These are phyloP conservation scores for Muntiacus muntjak DNA, from an alignment of 2,113 vertebrate species.

Conservation along the genomic window DNA sequence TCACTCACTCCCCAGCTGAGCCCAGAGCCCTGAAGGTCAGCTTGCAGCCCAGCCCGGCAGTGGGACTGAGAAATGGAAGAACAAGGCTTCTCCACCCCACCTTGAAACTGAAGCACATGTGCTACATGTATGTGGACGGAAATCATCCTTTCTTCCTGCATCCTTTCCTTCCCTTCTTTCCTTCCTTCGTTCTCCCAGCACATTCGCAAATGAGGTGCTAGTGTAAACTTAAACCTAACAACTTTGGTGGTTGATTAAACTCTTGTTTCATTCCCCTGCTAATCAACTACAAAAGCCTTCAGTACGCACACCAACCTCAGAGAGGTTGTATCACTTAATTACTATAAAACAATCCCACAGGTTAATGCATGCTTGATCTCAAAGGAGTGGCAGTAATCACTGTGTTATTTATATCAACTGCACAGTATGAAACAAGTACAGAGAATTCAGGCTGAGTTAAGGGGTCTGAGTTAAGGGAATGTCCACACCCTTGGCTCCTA, in stretches of 20 bases:
- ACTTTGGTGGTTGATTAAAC: conserved; percentile 33
- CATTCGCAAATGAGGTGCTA: neutral
- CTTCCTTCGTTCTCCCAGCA: neutral
- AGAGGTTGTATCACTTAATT: conserved; percentile 61
- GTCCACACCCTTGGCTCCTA: rapidly evolving
- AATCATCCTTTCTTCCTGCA: neutral
- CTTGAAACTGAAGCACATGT: neutral
- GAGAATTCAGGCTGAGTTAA: neutral
- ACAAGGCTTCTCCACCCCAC: neutral
- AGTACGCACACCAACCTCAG: neutral
- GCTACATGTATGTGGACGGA: neutral
- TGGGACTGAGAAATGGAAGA: neutral
- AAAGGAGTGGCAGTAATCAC: conserved; percentile 11
- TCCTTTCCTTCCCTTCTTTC: neutral
- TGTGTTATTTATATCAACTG: conserved; percentile 34
- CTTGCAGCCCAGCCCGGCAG: neutral
- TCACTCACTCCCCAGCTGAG: neutral
- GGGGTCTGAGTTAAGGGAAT: neutral
- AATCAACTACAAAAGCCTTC: conserved; percentile 46
- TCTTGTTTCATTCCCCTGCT: conserved; percentile 23
- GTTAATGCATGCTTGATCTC: conserved; percentile 56
- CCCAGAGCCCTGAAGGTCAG: neutral
- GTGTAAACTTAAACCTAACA: neutral
- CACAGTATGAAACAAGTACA: neutral
- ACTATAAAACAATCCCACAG: conserved; percentile 39